Base-by-base conservation (phyloP, 2,888 invertebrate genomes). In the Parnassius glacialis region DNA sequence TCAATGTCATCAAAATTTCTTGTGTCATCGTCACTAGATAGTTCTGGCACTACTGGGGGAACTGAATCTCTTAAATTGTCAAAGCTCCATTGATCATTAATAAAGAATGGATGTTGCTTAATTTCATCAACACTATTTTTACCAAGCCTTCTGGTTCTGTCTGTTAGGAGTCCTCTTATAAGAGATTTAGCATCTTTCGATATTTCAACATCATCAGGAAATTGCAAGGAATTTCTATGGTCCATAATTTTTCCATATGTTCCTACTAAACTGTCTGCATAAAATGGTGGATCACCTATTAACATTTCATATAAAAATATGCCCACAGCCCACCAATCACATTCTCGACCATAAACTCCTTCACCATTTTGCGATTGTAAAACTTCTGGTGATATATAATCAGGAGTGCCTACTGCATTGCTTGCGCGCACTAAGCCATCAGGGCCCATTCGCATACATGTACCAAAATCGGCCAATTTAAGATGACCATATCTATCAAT, bases 231-330 rank as follows among this genome's bases (percentile, higher is more conserved):
- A 79, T 97, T 98, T 83, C 97, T 96, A 84, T 99, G 98, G 86
- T 99, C 98, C 99, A 99, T 99, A 73, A 99, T 99, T 91, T 99
- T 99, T 67, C 98, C 97, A 84, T 99, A 99, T 2, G 99, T 99
- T 61, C 98, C 98, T 52, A 99, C 97, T 74, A 99, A 94, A 67
- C 99, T 98, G 83, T 99, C 99, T 3, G 99, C 99, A 89, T 98
- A 99, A 90, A 99, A 99, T 0, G 99, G 99, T 11, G 99, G 98
- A 85, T 99, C 99, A 9, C 98, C 98, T 64, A 98, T 96, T 59
- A 99, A 92, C 99, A 99, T 99, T 93, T 99, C 99, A 86, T 98
- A 99, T 2, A 99, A 94, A 86, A 99, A 98, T 74, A 99, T 98
- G 61, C 99, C 99, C 41, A 99, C 99, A 20, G 99, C 98, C 99